Percentiles rank a stretch among this genome's conserved stretches.
Evolutionary conservation across 2,113 vertebrate genomes (phyloP).

Genomic region (Raja brachyura): DNA sequence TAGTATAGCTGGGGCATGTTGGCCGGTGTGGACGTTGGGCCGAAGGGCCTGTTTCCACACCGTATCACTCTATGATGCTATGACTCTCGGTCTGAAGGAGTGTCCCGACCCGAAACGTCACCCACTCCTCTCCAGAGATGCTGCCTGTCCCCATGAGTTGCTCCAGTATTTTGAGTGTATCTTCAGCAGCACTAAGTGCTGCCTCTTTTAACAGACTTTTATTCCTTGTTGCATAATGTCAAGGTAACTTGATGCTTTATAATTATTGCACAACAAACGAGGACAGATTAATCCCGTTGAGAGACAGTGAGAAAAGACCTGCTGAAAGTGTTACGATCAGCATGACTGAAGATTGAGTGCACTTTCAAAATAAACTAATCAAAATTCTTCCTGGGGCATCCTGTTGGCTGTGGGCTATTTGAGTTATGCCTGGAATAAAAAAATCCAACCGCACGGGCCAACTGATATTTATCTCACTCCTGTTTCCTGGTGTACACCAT

Average conservation of each 20-base stretch:
- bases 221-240: not conserved
- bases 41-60: no score
- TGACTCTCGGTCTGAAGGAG: no score
- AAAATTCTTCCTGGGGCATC: constrained; percentile 15
- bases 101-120: no score
- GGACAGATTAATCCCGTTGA: not conserved
- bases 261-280: not conserved
- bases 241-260: not conserved
- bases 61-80: no score
- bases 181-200: not conserved
- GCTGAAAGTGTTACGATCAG: not conserved
- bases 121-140: no score
- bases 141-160: no score
- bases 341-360: constrained; percentile 23
- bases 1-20: no score
- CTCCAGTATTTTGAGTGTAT: no score
- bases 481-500: not conserved
- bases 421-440: not conserved
- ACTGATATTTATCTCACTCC: not conserved
- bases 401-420: not conserved
- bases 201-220: not conserved
- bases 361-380: not conserved
- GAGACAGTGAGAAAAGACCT: not conserved
- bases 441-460: not conserved
- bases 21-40: no score